Evolutionary conservation across 2,113 vertebrate genomes (phyloP).

Genomic region (Crotalus tigris): DNA sequence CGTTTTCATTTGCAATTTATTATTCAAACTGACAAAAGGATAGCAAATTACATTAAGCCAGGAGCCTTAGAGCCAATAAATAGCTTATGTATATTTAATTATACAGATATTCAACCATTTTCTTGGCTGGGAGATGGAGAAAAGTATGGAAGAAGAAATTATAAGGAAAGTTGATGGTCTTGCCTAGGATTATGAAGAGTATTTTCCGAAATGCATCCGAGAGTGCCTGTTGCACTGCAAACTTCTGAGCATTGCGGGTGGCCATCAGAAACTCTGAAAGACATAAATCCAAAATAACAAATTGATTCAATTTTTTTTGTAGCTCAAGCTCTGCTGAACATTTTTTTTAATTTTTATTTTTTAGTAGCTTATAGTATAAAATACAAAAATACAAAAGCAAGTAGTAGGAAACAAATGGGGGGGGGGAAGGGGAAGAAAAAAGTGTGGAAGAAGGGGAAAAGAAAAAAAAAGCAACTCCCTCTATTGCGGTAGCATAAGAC

Average conservation of each 20-base stretch:
- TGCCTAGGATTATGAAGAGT: slow-evolving; percentile 39
- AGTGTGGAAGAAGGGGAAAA: too few relatives aligned
- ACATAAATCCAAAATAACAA: not conserved
- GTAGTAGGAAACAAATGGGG: too few relatives aligned
- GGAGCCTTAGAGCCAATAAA: too few relatives aligned
- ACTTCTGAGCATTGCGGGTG: too few relatives aligned
- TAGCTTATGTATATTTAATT: not conserved
- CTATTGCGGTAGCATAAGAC: too few relatives aligned
- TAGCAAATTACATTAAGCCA: not conserved
- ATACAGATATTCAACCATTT: not conserved
- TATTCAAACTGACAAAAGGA: not conserved
- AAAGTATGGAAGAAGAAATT: not conserved
- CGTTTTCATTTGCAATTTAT: not conserved
- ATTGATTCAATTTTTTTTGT: not conserved
- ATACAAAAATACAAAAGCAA: too few relatives aligned
- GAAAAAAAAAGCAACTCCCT: too few relatives aligned
- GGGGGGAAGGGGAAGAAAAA: too few relatives aligned
- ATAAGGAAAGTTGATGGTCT: slow-evolving; percentile 14
- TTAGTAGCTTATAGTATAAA: too few relatives aligned
- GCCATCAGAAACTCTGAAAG: slow-evolving; percentile 17
- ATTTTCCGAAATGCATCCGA: too few relatives aligned
- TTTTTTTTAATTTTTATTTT: not conserved
- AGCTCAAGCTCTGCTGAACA: not conserved
- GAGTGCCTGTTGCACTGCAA: too few relatives aligned
- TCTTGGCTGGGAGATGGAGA: not conserved